A percentile compares a stretch with the other conserved stretches of the same genome.
Evolutionary conservation across 2,113 vertebrate genomes (phyloP).

Genomic region (Litocranius walleri): DNA sequence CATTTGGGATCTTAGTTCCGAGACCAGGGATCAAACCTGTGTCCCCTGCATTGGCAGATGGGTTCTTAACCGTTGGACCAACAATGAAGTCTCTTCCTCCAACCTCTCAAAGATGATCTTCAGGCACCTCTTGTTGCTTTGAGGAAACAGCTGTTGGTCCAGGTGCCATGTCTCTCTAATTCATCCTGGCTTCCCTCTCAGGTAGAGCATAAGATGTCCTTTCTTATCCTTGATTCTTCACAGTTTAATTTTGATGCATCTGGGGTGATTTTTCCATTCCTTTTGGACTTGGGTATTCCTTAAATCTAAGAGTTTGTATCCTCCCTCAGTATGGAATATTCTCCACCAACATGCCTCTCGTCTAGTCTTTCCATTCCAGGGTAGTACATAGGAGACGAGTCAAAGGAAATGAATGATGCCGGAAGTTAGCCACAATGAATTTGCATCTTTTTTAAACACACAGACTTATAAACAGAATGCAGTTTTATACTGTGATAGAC

Average conservation of each 20-base stretch:
- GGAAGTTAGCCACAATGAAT: background rate
- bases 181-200: background rate
- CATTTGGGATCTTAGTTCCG: background rate
- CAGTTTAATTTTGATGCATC: background rate
- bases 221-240: background rate
- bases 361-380: background rate
- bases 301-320: background rate
- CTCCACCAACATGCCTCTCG: background rate
- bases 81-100: background rate
- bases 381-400: background rate
- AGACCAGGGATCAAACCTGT: background rate
- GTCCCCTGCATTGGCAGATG: accelerated
- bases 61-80: background rate
- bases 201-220: background rate
- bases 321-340: background rate
- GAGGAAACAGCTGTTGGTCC: background rate
- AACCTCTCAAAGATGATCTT: background rate
- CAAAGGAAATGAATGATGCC: background rate
- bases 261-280: background rate
- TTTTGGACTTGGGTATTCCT: background rate
- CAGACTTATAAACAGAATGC: background rate
- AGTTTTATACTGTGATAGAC: background rate
- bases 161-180: background rate
- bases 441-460: background rate
- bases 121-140: accelerated